These are phyloP conservation scores for Machimus rusticus DNA, from an alignment of 2,888 invertebrate species.

Conservation along the genomic window DNA sequence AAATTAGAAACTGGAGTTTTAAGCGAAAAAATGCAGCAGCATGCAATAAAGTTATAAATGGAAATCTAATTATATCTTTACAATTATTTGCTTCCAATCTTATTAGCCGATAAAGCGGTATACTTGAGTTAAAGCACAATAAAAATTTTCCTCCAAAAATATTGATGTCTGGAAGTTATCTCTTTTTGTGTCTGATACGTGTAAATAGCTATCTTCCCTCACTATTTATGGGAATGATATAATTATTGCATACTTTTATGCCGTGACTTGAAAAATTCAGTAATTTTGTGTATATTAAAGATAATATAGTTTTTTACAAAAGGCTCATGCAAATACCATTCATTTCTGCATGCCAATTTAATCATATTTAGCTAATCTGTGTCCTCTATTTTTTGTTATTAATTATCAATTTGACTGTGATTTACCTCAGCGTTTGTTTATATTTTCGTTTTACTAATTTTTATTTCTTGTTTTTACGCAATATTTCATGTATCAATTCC, in stretches of 20 bases:
- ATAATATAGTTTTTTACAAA: too few species aligned
- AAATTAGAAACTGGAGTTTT: not conserved
- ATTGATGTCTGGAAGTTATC: not conserved
- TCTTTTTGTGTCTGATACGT: not conserved
- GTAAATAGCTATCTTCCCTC: not conserved
- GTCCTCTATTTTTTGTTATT: too few species aligned
- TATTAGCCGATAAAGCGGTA: not conserved
- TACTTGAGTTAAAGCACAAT: not conserved
- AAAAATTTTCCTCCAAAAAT: not conserved
- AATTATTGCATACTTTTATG: not conserved
- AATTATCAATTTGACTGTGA: too few species aligned
- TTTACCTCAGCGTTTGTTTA: too few species aligned
- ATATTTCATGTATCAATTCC: too few species aligned
- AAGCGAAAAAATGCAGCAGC: too few species aligned
- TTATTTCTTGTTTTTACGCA: too few species aligned
- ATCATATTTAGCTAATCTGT: too few species aligned
- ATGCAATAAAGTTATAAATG: not conserved
- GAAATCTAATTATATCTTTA: not conserved
- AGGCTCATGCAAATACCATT: too few species aligned
- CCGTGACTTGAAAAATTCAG: not conserved
- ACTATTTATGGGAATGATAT: not conserved
- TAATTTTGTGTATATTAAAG: not conserved
- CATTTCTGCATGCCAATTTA: too few species aligned
- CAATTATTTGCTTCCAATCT: not conserved
- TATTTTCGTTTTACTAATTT: too few species aligned